Evolutionary conservation across 2,888 invertebrate species (phyloP).

Genomic region (Caenorhabditis sp.): DNA sequence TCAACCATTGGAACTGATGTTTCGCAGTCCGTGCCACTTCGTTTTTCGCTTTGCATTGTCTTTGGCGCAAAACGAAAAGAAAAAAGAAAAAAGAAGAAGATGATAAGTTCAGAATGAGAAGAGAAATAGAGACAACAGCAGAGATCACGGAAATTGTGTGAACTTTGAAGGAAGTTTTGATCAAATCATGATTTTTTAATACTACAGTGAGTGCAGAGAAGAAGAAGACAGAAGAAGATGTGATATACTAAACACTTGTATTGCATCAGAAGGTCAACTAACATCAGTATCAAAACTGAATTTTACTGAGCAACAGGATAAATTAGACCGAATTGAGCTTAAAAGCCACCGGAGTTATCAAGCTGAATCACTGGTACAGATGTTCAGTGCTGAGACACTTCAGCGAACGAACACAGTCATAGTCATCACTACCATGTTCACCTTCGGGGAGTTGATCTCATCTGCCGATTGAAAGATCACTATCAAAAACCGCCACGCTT

Average conservation of each 20-base stretch:
- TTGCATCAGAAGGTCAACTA: constrained; percentile 57
- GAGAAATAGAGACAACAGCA: constrained; percentile 26
- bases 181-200: constrained; percentile 42
- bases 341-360: too few relatives aligned
- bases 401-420: not conserved
- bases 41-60: constrained; percentile 17
- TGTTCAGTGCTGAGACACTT: not conserved
- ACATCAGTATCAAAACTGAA: constrained; percentile 42
- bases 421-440: too few relatives aligned
- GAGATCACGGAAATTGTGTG: constrained; percentile 39
- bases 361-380: too few relatives aligned
- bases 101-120: constrained; percentile 35
- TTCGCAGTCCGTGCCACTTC: constrained; percentile 35
- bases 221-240: constrained; percentile 11
- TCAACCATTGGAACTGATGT: constrained; percentile 56
- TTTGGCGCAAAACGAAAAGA: constrained; percentile 6
- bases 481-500: constrained; percentile 44
- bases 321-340: not conserved
- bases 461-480: constrained; percentile 42
- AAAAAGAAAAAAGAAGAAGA: too few relatives aligned
- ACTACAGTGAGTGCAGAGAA: constrained; percentile 11
- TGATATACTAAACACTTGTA: constrained; percentile 16
- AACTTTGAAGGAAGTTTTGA: constrained; percentile 31
- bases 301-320: not conserved
- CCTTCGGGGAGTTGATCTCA: not conserved